Conservation (phyloP, 1,140 invertebrate species). For the Hypsibius dujardini region DNA sequence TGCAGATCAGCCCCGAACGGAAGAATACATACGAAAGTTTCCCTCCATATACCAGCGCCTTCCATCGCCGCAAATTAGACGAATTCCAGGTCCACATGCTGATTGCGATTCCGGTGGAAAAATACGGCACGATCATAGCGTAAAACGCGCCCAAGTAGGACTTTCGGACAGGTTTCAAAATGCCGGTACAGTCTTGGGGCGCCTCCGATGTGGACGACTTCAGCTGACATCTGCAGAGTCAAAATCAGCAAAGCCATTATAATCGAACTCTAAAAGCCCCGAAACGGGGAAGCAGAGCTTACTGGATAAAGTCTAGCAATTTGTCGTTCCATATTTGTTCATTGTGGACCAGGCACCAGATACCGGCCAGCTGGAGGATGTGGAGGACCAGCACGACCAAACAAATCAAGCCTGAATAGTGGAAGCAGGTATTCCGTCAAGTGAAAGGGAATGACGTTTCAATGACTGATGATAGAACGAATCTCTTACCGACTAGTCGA, state of each 20-base stretch:
- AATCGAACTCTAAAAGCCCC: no score
- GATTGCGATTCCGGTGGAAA: not conserved
- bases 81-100: slow-evolving; percentile 9
- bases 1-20: no score
- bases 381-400: not conserved
- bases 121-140: not conserved
- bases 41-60: not conserved
- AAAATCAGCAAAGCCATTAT: no score
- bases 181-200: not conserved
- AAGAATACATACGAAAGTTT: not conserved
- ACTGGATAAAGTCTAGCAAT: not conserved
- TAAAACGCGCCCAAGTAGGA: slow-evolving; percentile 1
- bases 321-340: not conserved
- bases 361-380: not conserved
- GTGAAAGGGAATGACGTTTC: no score
- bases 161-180: not conserved
- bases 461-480: not conserved
- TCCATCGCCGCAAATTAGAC: not conserved
- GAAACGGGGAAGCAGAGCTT: no score
- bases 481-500: slow-evolving; percentile 8
- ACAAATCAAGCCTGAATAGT: no score
- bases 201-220: not conserved
- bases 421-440: no score
- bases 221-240: slow-evolving; percentile 14
- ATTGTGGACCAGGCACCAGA: not conserved